Percentiles rank a stretch among this genome's conserved stretches.
Conservation (phyloP, 2,888 invertebrate species). For the Agonopterix alstromeriana region DNA sequence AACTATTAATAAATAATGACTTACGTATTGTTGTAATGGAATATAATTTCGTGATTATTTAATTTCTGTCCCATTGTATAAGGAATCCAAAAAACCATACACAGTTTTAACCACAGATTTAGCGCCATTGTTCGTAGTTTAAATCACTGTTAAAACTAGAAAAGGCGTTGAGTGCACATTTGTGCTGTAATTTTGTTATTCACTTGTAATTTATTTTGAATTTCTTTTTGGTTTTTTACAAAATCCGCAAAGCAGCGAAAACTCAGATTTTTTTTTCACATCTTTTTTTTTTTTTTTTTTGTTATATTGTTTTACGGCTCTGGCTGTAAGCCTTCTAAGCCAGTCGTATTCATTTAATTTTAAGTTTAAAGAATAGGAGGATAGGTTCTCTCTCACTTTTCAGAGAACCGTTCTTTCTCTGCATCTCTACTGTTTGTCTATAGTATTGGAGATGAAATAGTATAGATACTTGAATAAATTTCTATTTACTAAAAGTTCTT, state of each 20-base stretch:
- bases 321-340: too few species aligned
- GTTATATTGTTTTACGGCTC: too few species aligned
- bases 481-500: too few species aligned
- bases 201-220: not conserved
- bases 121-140: slow-evolving; percentile 24
- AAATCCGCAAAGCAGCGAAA: not conserved
- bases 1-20: slow-evolving; percentile 18
- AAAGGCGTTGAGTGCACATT: not conserved
- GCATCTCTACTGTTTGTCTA: too few species aligned
- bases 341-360: too few species aligned
- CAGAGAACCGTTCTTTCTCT: too few species aligned
- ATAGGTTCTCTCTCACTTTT: too few species aligned
- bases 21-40: slow-evolving; percentile 68
- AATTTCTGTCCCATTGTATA: not conserved
- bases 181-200: not conserved
- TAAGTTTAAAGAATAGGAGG: too few species aligned
- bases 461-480: too few species aligned
- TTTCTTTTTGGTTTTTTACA: not conserved
- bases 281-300: too few species aligned
- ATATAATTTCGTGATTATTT: slow-evolving; percentile 45
- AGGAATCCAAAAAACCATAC: slow-evolving; percentile 24
- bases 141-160: slow-evolving; percentile 3
- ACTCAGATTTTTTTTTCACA: not conserved
- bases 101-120: slow-evolving; percentile 23
- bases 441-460: too few species aligned